Conservation (phyloP, 2,797 vertebrate genomes). For the Periparus ater region DNA sequence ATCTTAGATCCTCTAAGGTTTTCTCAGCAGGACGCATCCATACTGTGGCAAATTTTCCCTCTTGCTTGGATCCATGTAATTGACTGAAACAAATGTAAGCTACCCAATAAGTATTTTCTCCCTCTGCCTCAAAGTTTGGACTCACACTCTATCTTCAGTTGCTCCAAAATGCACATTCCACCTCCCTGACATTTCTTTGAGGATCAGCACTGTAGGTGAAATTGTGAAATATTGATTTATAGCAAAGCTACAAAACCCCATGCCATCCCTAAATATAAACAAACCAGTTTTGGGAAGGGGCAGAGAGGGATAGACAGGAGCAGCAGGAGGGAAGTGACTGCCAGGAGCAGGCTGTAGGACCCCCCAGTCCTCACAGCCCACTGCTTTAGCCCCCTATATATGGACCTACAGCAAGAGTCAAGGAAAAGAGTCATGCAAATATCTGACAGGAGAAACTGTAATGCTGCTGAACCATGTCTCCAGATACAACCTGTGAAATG, state of each 20-base stretch:
- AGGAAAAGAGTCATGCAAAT: neutral
- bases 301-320: neutral
- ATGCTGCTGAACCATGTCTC: neutral
- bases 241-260: neutral
- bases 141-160: neutral
- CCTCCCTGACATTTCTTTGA: neutral
- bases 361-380: neutral
- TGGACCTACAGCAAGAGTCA: neutral
- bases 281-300: neutral
- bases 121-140: neutral
- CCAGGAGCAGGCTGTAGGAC: neutral
- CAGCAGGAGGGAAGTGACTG: neutral
- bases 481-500: neutral
- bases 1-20: neutral
- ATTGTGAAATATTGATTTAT: neutral
- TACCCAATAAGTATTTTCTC: neutral
- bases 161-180: neutral
- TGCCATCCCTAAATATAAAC: neutral
- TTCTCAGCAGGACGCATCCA: rapidly evolving
- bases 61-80: neutral
- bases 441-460: neutral
- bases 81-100: neutral
- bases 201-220: neutral
- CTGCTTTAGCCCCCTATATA: neutral
- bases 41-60: neutral